Evolutionary conservation across 1,140 invertebrate species (phyloP).

Genomic region (Nephila pilipes): DNA sequence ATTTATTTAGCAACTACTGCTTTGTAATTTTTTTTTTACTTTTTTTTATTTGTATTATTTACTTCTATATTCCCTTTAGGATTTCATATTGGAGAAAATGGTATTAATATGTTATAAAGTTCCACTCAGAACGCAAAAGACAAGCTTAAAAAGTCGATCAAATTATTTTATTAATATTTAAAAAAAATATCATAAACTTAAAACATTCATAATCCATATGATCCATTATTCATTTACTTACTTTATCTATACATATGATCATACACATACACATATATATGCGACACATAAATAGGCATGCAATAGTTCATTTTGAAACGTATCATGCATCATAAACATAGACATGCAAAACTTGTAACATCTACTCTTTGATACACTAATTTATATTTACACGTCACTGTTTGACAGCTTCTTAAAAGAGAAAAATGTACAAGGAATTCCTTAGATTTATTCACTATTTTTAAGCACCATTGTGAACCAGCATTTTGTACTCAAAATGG

Average conservation of each 20-base stretch:
- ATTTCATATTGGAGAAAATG: too few species aligned
- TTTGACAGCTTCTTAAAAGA: constrained; percentile 52
- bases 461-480: constrained; percentile 74
- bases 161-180: constrained; percentile 63
- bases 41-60: too few species aligned
- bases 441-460: constrained; percentile 41
- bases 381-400: constrained; percentile 38
- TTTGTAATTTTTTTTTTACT: too few species aligned
- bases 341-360: constrained; percentile 64
- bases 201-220: constrained; percentile 61
- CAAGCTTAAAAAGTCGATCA: neutral
- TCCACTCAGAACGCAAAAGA: neutral
- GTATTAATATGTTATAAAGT: too few species aligned
- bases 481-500: constrained; percentile 56
- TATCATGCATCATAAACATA: constrained; percentile 51
- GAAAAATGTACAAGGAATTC: constrained; percentile 41
- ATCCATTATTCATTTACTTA: neutral
- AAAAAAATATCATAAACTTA: constrained; percentile 63
- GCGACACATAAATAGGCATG: constrained; percentile 48
- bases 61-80: too few species aligned
- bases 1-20: too few species aligned
- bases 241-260: neutral
- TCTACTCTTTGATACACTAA: constrained; percentile 41
- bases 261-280: constrained; percentile 31
- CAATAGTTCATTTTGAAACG: constrained; percentile 54